Evolutionary conservation across 2,113 vertebrate genomes (phyloP), one percentile per base, ranked within the genome.

Genomic region (Thomomys bottae): DNA sequence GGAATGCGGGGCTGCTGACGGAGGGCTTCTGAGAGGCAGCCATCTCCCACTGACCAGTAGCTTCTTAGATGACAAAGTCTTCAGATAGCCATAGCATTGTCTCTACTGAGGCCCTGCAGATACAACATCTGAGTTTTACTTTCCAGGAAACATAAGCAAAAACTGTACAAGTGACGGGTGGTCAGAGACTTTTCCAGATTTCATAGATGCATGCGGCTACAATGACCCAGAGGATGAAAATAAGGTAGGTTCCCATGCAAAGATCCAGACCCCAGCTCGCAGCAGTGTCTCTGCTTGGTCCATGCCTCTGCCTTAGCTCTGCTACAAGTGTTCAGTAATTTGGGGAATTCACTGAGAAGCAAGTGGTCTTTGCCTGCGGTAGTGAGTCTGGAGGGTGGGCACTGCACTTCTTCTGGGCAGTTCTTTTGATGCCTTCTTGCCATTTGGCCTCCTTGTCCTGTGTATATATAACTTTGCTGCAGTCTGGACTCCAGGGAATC

Each of bases 101-200:
- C 23, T 1, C 23, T 5, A 2, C 6, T 26, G 6, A 79, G 57
- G 24, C 32, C 34, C 2, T 17, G 88, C n/a, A 32, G 79, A 77
- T 89, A 88, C 87, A 88, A 90, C 26, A 38, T 57, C 75, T 45
- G 24, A 73, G 77, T 85, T 96, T 96, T 96, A 3, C 77, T 94
- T 96, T 95, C 73, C 94, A 99, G 99, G 99, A 91, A 98, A 98
- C 96, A 98, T 99, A 77, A 99, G 98, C 97, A 99, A 98, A 97
- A 99, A 98, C 90, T 99, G 99, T 95, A 99, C 98, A 0, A 96
- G 96, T 11, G 96, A 96, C 0, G 99, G 99, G 8, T 99, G 99
- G 99, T 98, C 98, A 0, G 98, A 98, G 8, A 97, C 97, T 7
- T 99, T 99, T 95, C 99, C 99, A 40, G 98, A 98, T 94, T 98